Percentiles rank a stretch among this genome's conserved stretches.
Conservation (phyloP, 2,113 vertebrate genomes). For the Cyrtonyx montezumae region DNA sequence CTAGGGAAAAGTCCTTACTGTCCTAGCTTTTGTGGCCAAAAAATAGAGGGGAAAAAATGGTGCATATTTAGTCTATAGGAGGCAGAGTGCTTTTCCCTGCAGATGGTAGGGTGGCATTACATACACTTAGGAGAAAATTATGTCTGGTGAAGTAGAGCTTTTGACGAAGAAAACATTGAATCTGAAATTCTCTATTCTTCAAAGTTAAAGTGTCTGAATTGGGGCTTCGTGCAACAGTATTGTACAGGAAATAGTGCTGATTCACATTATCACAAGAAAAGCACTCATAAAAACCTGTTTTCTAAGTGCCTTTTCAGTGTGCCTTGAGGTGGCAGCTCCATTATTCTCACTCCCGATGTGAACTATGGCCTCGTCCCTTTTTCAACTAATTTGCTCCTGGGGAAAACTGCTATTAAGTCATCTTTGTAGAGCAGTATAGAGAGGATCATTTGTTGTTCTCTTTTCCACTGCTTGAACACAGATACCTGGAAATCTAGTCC, state of each 20-base stretch:
- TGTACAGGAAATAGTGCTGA: background rate
- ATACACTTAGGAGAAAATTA: background rate
- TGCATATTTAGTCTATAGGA: background rate
- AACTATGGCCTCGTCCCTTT: slow-evolving; percentile 5
- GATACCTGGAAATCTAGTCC: background rate
- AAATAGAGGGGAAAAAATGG: background rate
- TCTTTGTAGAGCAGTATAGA: background rate
- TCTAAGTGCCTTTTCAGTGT: background rate
- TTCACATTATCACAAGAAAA: slow-evolving; percentile 7
- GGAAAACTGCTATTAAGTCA: background rate
- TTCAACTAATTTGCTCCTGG: background rate
- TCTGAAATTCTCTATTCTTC: background rate
- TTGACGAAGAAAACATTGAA: background rate
- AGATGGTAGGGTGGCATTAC: background rate
- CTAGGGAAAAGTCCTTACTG: background rate
- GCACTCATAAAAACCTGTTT: background rate
- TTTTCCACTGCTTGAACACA: background rate
- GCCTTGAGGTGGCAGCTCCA: background rate
- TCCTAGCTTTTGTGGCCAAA: background rate
- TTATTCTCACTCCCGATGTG: background rate
- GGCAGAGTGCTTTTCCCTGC: background rate
- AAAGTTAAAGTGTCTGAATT: background rate
- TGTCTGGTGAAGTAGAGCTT: background rate
- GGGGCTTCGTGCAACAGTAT: background rate
- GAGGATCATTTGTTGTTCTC: background rate